A percentile compares a stretch with the other conserved stretches of the same genome.
Conservation (phyloP, 2,113 vertebrate species). For the Geococcyx californianus region DNA sequence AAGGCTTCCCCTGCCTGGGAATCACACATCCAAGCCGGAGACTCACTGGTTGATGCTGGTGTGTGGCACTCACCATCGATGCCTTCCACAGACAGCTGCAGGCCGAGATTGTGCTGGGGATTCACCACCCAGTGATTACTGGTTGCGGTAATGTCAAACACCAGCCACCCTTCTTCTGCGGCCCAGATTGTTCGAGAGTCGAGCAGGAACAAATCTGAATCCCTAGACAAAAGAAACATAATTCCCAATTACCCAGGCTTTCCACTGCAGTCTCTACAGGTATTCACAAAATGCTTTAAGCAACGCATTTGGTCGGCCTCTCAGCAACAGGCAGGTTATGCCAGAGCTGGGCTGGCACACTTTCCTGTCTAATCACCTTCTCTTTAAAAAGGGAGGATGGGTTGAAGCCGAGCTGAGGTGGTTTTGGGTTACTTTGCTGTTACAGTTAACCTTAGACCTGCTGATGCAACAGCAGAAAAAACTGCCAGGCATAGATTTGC, state of each 20-base stretch:
- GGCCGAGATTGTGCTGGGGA: conserved; percentile 90
- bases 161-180: conserved; percentile 94
- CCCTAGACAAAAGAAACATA: conserved; percentile 70
- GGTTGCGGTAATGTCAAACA: conserved; percentile 94
- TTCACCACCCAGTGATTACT: conserved; percentile 98
- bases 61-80: conserved; percentile 80
- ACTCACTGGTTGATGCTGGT: background rate
- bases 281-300: fast-evolving
- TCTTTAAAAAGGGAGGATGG: background rate
- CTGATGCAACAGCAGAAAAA: background rate
- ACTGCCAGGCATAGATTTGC: background rate
- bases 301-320: fast-evolving
- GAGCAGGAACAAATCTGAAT: conserved; percentile 91
- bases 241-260: background rate
- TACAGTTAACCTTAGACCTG: background rate
- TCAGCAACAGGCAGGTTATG: fast-evolving
- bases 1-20: background rate
- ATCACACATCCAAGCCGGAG: background rate
- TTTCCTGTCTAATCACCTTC: background rate
- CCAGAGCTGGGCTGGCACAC: background rate
- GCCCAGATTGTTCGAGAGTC: conserved; percentile 95
- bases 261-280: background rate
- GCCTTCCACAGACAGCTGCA: conserved; percentile 91
- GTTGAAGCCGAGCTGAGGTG: background rate
- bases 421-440: background rate